Evolutionary conservation across 1,140 invertebrate species (phyloP).

Genomic region (Argopecten irradians): DNA sequence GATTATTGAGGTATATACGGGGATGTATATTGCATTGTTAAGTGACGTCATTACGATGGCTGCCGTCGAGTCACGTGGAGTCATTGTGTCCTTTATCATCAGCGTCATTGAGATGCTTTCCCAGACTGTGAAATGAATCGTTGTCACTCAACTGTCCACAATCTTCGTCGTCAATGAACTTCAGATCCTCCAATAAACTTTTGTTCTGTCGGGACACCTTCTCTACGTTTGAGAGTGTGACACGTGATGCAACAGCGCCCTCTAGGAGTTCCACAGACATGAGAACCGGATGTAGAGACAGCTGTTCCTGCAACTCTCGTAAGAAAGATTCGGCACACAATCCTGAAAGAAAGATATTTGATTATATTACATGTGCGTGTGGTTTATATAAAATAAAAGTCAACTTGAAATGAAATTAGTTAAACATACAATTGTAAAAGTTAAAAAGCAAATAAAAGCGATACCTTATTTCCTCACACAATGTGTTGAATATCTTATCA

Average conservation of each 20-base stretch:
- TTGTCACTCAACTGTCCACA: conserved; percentile 47
- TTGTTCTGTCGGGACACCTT: background rate
- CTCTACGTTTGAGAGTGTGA: background rate
- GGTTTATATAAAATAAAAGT: conserved; percentile 13
- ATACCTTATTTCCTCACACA: no score
- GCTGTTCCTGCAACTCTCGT: conserved; percentile 42
- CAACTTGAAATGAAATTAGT: background rate
- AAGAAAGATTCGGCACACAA: conserved; percentile 47
- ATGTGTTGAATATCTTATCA: background rate
- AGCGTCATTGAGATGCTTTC: conserved; percentile 33
- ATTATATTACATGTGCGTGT: no score
- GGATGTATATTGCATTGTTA: background rate
- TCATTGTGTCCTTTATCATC: background rate
- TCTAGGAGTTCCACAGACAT: conserved; percentile 27
- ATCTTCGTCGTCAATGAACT: conserved; percentile 52
- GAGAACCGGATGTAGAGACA: conserved; percentile 36
- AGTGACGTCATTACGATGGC: background rate
- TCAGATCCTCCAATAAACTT: conserved; percentile 36
- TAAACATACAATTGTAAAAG: background rate
- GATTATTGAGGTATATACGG: background rate
- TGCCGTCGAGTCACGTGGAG: background rate
- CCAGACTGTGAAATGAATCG: conserved; percentile 45
- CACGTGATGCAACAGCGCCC: background rate
- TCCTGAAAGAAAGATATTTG: conserved; percentile 36
- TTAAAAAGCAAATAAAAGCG: background rate